These are phyloP conservation scores for Acrocephalus arundinaceus DNA, from an alignment of 2,113 vertebrate genomes.

Conservation along the genomic window DNA sequence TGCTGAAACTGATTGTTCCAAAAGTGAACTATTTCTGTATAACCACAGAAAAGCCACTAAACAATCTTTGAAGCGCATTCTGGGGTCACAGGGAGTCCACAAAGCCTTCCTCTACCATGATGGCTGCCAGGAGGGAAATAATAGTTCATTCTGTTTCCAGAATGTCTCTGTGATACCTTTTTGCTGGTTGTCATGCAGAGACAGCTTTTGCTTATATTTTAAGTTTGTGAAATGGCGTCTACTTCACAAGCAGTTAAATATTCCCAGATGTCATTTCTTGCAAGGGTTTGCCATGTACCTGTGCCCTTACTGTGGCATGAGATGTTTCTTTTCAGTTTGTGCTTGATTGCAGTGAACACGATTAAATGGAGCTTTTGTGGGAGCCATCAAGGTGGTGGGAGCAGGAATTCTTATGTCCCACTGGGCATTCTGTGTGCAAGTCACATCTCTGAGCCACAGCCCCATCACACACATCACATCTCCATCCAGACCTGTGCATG, in stretches of 20 bases:
- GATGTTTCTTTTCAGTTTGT: neutral
- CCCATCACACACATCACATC: neutral
- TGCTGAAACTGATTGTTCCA: neutral
- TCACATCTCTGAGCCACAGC: neutral
- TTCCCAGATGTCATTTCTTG: neutral
- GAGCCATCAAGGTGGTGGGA: neutral
- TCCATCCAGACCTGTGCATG: neutral
- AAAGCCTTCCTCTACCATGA: neutral
- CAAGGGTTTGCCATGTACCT: neutral
- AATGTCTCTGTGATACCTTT: neutral
- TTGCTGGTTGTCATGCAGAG: neutral
- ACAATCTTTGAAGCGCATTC: neutral
- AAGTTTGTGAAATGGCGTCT: neutral
- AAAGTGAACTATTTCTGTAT: neutral
- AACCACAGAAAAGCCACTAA: neutral
- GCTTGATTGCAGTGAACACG: neutral
- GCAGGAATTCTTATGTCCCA: neutral
- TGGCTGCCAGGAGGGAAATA: neutral
- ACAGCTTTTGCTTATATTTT: neutral
- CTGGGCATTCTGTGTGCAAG: too few species aligned
- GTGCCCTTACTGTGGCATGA: fast-evolving
- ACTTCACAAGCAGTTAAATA: neutral
- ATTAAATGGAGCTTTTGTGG: neutral
- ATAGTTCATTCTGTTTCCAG: neutral
- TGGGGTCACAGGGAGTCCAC: neutral